phyloP scores from a whole-genome alignment of 2,888 invertebrate species.

The Fissipunctia ypsillon region DNA sequence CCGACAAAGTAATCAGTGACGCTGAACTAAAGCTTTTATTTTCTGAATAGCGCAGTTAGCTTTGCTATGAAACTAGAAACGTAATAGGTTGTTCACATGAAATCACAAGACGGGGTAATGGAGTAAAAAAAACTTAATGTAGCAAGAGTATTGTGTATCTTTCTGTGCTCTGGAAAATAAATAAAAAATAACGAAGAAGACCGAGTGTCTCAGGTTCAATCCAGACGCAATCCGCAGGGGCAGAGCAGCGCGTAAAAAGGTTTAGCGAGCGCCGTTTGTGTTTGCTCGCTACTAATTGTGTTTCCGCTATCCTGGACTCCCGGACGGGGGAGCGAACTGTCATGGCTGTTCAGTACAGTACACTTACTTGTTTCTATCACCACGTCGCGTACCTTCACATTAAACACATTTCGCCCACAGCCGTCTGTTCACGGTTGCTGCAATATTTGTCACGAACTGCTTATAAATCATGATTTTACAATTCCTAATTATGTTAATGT shows the following conservation, averaged over 20 bases:
- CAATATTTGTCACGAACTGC: constrained; percentile 18
- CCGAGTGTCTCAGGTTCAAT: constrained; percentile 15
- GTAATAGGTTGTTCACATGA: constrained; percentile 19
- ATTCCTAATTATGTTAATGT: constrained; percentile 33
- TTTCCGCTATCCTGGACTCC: constrained; percentile 32
- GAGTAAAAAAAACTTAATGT: constrained; percentile 3
- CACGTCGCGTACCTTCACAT: not conserved
- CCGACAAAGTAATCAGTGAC: constrained; percentile 35
- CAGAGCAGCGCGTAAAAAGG: constrained; percentile 31
- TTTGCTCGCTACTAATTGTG: constrained; percentile 53
- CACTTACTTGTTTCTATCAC: constrained; percentile 16
- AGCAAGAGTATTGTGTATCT: constrained; percentile 7
- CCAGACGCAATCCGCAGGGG: constrained; percentile 12
- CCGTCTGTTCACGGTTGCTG: not conserved
- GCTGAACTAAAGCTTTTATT: constrained; percentile 12
- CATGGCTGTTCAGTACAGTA: not conserved
- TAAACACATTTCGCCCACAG: not conserved
- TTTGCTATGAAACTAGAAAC: constrained; percentile 12
- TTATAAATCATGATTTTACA: constrained; percentile 10
- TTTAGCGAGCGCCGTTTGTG: constrained; percentile 39
- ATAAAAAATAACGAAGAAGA: not conserved
- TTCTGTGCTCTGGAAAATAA: constrained; percentile 7
- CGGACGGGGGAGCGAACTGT: not conserved
- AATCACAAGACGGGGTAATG: not conserved
- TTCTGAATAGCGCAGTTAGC: constrained; percentile 10